A percentile compares a stretch with the other conserved stretches of the same genome.
Conservation (phyloP, 2,888 invertebrate genomes). For the Iselma pallidipennis region DNA sequence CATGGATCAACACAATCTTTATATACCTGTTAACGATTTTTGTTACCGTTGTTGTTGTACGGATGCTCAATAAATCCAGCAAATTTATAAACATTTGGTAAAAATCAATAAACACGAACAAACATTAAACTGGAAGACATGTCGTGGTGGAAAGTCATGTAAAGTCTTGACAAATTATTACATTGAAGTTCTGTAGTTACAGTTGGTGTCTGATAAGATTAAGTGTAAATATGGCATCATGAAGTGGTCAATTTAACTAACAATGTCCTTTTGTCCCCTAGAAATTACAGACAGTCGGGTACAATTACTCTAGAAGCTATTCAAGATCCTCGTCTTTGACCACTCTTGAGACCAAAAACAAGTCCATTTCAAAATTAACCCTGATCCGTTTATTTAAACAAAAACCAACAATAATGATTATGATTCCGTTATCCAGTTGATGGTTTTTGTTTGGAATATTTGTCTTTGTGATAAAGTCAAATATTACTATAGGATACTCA, state of each 20-base stretch:
- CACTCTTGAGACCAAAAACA: neutral
- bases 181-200: neutral
- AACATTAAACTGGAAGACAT: no score
- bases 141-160: no score
- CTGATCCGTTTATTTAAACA: neutral
- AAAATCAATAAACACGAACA: no score
- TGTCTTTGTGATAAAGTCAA: neutral
- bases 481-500: no score
- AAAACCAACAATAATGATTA: neutral
- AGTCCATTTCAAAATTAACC: neutral
- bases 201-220: no score
- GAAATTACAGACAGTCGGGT: neutral
- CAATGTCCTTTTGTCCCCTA: neutral
- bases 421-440: neutral
- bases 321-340: neutral
- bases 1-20: no score
- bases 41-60: no score
- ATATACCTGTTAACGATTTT: no score
- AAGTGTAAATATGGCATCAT: no score
- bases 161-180: neutral
- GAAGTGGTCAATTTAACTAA: neutral
- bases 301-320: neutral
- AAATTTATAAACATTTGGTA: no score
- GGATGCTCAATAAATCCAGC: no score
- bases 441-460: neutral